These are phyloP conservation scores for Laodelphax striatellus DNA, from an alignment of 1,140 invertebrate genomes.

Conservation along the genomic window DNA sequence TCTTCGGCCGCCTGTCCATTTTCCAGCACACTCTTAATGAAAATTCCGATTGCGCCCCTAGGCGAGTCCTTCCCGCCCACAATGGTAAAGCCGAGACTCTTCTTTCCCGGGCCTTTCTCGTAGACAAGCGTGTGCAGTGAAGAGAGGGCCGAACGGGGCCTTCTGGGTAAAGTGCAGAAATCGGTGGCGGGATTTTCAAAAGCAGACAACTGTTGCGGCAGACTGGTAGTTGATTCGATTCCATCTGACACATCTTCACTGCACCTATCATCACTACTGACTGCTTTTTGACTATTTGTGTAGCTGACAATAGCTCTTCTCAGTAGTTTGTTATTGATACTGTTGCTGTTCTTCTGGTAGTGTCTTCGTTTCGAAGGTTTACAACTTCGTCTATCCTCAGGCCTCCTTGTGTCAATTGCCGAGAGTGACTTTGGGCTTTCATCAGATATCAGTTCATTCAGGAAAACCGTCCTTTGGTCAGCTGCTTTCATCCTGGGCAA, in stretches of 20 bases:
- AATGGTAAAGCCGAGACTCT: slow-evolving; percentile 81
- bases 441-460: slow-evolving; percentile 5
- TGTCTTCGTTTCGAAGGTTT: slow-evolving; percentile 28
- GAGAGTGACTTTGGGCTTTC: background rate
- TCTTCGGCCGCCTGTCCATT: slow-evolving; percentile 56
- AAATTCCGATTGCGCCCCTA: slow-evolving; percentile 57
- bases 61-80: slow-evolving; percentile 69
- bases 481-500: slow-evolving; percentile 5
- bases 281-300: slow-evolving; percentile 15
- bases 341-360: slow-evolving; percentile 44
- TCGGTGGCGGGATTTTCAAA: slow-evolving; percentile 3
- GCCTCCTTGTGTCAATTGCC: background rate
- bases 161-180: slow-evolving; percentile 55
- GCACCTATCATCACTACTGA: background rate
- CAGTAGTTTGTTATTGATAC: slow-evolving; percentile 42
- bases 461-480: slow-evolving; percentile 8
- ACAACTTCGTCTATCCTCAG: background rate
- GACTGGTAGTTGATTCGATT: too few relatives aligned
- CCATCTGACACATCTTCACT: background rate
- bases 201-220: background rate
- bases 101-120: slow-evolving; percentile 70
- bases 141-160: slow-evolving; percentile 48
- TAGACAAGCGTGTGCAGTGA: slow-evolving; percentile 65
- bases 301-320: slow-evolving; percentile 40
- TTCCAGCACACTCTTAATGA: slow-evolving; percentile 56